Conservation (phyloP, 2,797 vertebrate species). For the Tenualosa thibaudeaui region DNA sequence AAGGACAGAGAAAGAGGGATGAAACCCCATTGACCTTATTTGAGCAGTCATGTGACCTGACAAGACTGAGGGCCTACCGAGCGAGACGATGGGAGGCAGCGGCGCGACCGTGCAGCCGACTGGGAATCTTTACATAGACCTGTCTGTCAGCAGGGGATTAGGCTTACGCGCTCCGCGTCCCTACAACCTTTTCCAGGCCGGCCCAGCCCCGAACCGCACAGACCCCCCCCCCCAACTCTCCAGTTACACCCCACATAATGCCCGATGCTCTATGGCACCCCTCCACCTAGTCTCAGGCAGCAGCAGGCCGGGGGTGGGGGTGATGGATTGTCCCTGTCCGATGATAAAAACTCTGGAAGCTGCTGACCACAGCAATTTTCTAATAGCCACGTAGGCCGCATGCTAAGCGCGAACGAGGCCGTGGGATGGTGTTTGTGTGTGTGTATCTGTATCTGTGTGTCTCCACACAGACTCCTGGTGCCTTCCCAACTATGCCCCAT, state of each 20-base stretch:
- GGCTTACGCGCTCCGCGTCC: conserved; percentile 73
- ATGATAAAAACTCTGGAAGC: conserved; percentile 53
- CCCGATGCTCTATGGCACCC: conserved; percentile 44
- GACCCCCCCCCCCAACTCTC: conserved; percentile 73
- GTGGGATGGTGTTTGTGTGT: background rate
- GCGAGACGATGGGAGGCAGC: background rate
- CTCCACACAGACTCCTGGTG: conserved; percentile 50
- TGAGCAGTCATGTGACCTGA: background rate
- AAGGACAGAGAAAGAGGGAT: background rate
- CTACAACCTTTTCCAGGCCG: conserved; percentile 54
- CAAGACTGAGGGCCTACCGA: background rate
- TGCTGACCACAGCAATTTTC: conserved; percentile 56
- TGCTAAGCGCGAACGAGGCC: conserved; percentile 59
- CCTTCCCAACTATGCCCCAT: conserved; percentile 40
- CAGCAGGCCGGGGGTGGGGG: background rate
- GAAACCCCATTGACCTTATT: conserved; percentile 1
- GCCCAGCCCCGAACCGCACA: conserved; percentile 69
- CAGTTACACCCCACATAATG: conserved; percentile 70
- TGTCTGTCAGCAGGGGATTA: conserved; percentile 85
- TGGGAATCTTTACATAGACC: conserved; percentile 71
- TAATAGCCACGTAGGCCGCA: conserved; percentile 54
- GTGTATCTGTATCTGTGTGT: background rate
- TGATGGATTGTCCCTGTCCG: conserved; percentile 58
- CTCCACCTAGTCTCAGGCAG: conserved; percentile 16
- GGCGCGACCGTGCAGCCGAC: conserved; percentile 48